Base-by-base conservation (phyloP, 2,797 vertebrate genomes). In the Gymnopithys bicolor region DNA sequence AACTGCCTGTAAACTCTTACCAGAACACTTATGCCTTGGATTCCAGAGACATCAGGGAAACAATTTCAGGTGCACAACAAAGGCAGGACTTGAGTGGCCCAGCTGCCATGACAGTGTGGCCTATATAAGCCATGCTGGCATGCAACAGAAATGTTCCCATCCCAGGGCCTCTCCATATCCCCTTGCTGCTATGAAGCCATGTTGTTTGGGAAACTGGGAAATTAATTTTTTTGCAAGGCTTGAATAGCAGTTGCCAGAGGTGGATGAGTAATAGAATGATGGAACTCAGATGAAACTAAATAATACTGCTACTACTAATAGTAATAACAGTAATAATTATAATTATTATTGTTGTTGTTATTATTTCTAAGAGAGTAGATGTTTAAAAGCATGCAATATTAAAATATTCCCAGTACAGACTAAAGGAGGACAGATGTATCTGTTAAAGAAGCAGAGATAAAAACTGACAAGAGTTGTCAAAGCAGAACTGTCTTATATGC, bases 381-480 rank as follows among this genome's bases (percentile, higher is more conserved):
- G 35, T 91, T 92, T 80, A 66, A 80, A 95, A 84, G 59, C 30
- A 37, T n/a, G 39, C 62, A 68, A 11, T 51, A 78, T 69, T 92
- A 66, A 78, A 91, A 52, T 81, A 89, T 81, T 85, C 79, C 19
- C 13, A 62, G 33, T 69, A 37, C 32, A 69, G 48, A 63, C 25
- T 96, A 73, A 85, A 97, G 77, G 71, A 85, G 51, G 62, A 32
- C 73, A 83, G 58, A 81, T 89, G 30, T 62, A 62, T 74, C 84
- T 91, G 55, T 84, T 92, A 91, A 94, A 92, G 78, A 89, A 93
- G 37, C 41, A 87, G 39, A 91, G 55, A 87, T 13, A 75, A 94
- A 94, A 93, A 25, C 76, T 91, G 85, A 69, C 39, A 71, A 53
- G 59, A 73, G 10, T 46, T 88, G 84, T 94, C 85, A 96, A 84